phyloP scores from a whole-genome alignment of 1,140 invertebrate species.

The Varroa destructor region DNA sequence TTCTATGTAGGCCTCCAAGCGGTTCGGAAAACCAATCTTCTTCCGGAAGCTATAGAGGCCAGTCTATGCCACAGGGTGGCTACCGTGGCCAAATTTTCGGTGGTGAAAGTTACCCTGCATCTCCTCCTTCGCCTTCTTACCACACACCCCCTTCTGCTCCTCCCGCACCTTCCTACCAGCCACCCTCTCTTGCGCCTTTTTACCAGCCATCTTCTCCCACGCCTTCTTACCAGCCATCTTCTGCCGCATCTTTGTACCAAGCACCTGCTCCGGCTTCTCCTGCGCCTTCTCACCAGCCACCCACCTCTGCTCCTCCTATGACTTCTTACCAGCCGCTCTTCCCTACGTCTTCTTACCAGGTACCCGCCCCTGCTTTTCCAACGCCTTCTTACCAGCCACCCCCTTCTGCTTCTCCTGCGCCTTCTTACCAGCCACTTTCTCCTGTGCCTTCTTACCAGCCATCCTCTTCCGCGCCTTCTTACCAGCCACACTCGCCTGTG shows the following conservation, averaged over 20 bases:
- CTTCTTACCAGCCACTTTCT: not conserved
- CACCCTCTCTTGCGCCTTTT: not conserved
- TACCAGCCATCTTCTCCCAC: not conserved
- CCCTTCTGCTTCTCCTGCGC: not conserved
- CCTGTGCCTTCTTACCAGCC: not conserved
- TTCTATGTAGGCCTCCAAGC: not conserved
- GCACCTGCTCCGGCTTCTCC: not conserved
- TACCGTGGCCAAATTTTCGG: too few relatives aligned
- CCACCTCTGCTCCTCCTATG: not conserved
- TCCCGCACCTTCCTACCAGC: not conserved
- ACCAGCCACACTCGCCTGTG: not conserved
- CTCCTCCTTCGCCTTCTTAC: conserved; percentile 1
- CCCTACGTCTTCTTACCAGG: not conserved
- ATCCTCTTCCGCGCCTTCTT: not conserved
- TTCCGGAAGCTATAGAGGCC: too few relatives aligned
- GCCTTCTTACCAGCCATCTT: not conserved
- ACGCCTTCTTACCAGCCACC: not conserved
- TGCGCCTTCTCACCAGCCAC: not conserved
- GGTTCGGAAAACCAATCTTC: too few relatives aligned
- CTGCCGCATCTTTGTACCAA: not conserved
- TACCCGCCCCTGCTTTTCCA: not conserved
- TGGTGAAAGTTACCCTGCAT: too few relatives aligned
- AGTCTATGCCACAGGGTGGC: too few relatives aligned
- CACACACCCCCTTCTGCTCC: not conserved
- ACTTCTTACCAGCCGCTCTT: not conserved